A percentile compares a stretch with the other conserved stretches of the same genome.
Evolutionary conservation across 2,797 vertebrate genomes (phyloP).

Genomic region (Crocodylus rhombifer): DNA sequence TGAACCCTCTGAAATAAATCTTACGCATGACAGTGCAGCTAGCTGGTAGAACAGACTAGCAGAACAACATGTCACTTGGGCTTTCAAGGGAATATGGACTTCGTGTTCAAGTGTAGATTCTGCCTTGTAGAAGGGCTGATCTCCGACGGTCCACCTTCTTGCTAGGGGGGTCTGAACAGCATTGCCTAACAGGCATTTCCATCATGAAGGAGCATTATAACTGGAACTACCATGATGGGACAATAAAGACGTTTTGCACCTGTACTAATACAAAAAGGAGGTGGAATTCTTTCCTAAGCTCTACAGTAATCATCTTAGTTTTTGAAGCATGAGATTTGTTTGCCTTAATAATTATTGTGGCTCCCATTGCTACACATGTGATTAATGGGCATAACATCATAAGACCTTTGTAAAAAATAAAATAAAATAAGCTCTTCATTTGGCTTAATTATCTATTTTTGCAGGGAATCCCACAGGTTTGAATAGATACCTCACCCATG

Average conservation of each 20-base stretch:
- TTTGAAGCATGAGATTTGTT: conserved; percentile 1
- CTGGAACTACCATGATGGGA: accelerated
- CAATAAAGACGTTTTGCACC: accelerated
- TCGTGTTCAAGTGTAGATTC: conserved; percentile 57
- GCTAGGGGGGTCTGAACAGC: conserved; percentile 44
- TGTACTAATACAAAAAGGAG: background rate
- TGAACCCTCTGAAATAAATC: background rate
- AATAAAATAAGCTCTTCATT: background rate
- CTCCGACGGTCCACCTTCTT: conserved; percentile 55
- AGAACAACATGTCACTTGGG: conserved; percentile 20
- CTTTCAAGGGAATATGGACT: conserved; percentile 49
- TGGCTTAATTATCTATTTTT: background rate
- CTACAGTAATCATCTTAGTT: conserved; percentile 1
- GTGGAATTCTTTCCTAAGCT: background rate
- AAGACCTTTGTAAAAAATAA: background rate
- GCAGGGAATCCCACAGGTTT: conserved; percentile 29
- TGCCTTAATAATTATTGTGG: conserved; percentile 26
- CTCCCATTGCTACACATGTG: background rate
- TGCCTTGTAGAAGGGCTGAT: conserved; percentile 59
- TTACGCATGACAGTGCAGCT: conserved; percentile 18
- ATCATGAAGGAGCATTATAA: background rate
- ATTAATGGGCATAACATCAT: background rate
- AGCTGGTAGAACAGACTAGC: background rate
- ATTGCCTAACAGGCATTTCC: background rate
- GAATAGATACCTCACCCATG: conserved; percentile 15